A percentile compares a stretch with the other conserved stretches of the same genome.
Evolutionary conservation across 2,113 vertebrate species (phyloP).

Genomic region (Fregetta grallaria): DNA sequence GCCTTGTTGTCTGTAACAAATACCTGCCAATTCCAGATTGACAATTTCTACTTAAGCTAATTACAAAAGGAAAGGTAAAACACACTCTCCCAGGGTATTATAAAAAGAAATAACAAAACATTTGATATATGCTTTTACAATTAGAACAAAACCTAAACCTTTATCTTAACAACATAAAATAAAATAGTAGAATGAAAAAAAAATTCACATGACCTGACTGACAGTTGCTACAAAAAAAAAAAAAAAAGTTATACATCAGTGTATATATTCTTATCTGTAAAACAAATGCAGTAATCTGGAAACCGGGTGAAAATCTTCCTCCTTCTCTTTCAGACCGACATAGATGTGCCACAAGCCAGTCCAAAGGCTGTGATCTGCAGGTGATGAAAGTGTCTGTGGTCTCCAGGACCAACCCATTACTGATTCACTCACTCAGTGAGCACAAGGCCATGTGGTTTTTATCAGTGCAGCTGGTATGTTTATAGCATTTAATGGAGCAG

Average conservation of each 20-base stretch:
- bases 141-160: constrained; percentile 69
- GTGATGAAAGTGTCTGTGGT: neutral
- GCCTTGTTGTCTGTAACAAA: constrained; percentile 73
- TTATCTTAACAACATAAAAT: constrained; percentile 34
- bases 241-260: neutral
- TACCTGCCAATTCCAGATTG: constrained; percentile 70
- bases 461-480: neutral
- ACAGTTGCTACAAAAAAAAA: neutral
- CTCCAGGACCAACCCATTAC: neutral
- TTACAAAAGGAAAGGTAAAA: constrained; percentile 60
- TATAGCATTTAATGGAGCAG: neutral
- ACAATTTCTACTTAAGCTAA: constrained; percentile 73
- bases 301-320: neutral
- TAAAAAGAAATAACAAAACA: constrained; percentile 73
- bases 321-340: neutral
- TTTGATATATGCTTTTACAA: constrained; percentile 68
- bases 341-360: neutral
- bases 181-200: neutral
- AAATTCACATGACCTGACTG: neutral
- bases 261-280: neutral
- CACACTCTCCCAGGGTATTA: constrained; percentile 46
- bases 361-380: neutral
- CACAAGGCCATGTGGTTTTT: neutral
- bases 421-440: neutral
- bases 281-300: neutral